Evolutionary conservation across 2,888 invertebrate genomes (phyloP).

Genomic region (Dryadula phaetusa): DNA sequence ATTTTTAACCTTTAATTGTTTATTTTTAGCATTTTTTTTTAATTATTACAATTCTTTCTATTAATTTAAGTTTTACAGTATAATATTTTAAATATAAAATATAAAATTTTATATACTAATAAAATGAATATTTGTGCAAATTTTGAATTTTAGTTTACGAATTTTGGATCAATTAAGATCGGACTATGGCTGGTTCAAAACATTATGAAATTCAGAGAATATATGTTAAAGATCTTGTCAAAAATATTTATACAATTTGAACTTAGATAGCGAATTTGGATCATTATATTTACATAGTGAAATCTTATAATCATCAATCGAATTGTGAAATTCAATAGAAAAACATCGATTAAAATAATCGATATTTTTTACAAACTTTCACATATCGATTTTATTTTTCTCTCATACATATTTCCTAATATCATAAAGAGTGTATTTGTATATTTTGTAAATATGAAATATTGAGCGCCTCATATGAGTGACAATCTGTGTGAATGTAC

Average conservation of each 20-base stretch:
- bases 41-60: too few relatives aligned
- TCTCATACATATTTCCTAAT: conserved; percentile 25
- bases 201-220: not conserved
- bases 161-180: not conserved
- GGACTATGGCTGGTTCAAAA: conserved; percentile 6
- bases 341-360: conserved; percentile 6
- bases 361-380: conserved; percentile 18
- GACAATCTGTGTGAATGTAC: conserved; percentile 11
- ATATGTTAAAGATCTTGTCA: conserved; percentile 12
- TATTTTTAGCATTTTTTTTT: too few relatives aligned
- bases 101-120: too few relatives aligned
- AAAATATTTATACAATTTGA: conserved; percentile 33
- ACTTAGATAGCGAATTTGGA: conserved; percentile 40
- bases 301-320: conserved; percentile 10
- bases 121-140: not conserved
- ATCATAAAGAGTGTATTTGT: conserved; percentile 48
- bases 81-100: too few relatives aligned
- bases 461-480: conserved; percentile 44
- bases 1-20: too few relatives aligned
- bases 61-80: too few relatives aligned
- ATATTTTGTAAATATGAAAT: conserved; percentile 67
- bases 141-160: not conserved
- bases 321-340: conserved; percentile 9
- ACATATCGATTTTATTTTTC: conserved; percentile 14
- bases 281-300: conserved; percentile 26